phyloP scores from a whole-genome alignment of 92 coral and sea anemone genomes.

The Metridium senile region DNA sequence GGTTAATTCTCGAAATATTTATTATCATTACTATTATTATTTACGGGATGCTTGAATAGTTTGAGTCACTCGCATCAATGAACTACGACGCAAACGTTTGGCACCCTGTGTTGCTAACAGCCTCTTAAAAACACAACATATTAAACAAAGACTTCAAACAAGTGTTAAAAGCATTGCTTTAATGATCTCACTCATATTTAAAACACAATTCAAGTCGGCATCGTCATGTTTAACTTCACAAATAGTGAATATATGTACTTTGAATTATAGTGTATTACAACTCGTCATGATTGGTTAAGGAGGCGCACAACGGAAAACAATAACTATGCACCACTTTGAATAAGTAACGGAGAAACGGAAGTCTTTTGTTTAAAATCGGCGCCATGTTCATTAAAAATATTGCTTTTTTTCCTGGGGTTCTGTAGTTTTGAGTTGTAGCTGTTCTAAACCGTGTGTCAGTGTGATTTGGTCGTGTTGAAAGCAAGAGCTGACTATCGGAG shows the following conservation, averaged over 20 bases:
- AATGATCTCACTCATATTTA: no score
- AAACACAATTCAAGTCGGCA: no score
- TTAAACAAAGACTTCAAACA: no score
- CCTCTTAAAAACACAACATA: neutral
- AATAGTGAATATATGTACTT: no score
- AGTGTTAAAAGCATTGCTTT: no score
- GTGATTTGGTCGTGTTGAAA: neutral
- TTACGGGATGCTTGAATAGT: no score
- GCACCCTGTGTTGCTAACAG: neutral
- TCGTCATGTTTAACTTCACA: no score
- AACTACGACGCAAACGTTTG: neutral
- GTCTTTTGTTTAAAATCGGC: neutral
- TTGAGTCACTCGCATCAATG: neutral
- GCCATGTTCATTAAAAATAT: conserved; percentile 1
- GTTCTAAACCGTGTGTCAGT: neutral
- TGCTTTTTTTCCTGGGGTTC: neutral
- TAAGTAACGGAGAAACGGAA: neutral
- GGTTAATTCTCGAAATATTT: no score
- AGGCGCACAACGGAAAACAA: no score
- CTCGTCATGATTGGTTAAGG: no score
- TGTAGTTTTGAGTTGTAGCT: neutral
- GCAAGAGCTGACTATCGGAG: neutral
- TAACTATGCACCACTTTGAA: neutral
- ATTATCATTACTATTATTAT: no score
- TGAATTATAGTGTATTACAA: no score